Conservation (phyloP, 2,797 vertebrate genomes). For the Squalus acanthias region DNA sequence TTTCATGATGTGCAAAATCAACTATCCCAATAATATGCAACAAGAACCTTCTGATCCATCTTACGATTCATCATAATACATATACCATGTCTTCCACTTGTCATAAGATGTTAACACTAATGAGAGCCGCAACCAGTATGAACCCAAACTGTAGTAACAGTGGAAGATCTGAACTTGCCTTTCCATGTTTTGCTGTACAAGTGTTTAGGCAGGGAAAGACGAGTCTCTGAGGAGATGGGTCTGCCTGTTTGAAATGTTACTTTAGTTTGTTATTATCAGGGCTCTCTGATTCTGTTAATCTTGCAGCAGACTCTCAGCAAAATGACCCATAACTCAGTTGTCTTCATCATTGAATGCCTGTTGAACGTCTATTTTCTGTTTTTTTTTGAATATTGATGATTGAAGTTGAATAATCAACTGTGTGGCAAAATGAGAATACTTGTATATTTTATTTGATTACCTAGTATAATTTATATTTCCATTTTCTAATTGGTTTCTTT, state of each 20-base stretch:
- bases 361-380: not conserved
- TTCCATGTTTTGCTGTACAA: too few relatives aligned
- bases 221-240: too few relatives aligned
- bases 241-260: not conserved
- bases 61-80: not conserved
- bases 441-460: not conserved
- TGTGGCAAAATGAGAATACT: not conserved
- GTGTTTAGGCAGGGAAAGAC: too few relatives aligned
- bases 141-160: not conserved
- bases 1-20: not conserved
- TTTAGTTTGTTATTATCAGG: not conserved
- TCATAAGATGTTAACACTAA: not conserved
- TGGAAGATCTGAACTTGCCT: not conserved
- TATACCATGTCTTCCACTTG: not conserved
- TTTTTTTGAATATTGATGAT: conserved; percentile 12
- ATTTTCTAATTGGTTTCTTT: conserved; percentile 38
- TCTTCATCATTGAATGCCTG: not conserved
- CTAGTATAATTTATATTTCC: not conserved
- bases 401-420: not conserved
- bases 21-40: too few relatives aligned
- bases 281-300: not conserved
- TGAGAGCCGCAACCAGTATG: not conserved
- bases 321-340: not conserved
- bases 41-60: not conserved
- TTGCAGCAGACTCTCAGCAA: not conserved